Percentiles rank a stretch among this genome's conserved stretches.
phyloP scores from a whole-genome alignment of 2,888 invertebrate species.

The Ectemnius cavifrons region DNA sequence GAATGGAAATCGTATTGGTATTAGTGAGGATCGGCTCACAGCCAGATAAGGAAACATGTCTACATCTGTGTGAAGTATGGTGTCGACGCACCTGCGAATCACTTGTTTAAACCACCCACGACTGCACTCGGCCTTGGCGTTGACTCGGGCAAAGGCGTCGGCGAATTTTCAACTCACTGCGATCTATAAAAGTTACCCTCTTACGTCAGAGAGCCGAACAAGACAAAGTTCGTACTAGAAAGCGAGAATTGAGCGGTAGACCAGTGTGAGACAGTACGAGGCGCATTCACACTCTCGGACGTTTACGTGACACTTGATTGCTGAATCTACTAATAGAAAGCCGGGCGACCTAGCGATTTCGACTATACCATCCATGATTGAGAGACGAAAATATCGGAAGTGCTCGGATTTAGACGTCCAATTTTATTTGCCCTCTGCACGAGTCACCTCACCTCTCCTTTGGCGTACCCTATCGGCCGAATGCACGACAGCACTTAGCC shows the following conservation, averaged over 20 bases:
- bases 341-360: slow-evolving; percentile 2
- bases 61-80: too few species aligned
- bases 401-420: not conserved
- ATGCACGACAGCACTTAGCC: too few species aligned
- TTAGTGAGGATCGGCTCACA: too few species aligned
- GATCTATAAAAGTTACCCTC: slow-evolving; percentile 10
- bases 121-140: slow-evolving; percentile 9
- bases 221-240: not conserved
- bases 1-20: too few species aligned
- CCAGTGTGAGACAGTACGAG: not conserved
- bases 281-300: not conserved
- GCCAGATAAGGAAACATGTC: too few species aligned
- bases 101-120: slow-evolving; percentile 27
- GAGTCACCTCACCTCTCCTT: not conserved
- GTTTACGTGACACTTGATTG: not conserved
- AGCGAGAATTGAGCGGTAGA: not conserved
- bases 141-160: slow-evolving; percentile 1
- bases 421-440: slow-evolving; percentile 3
- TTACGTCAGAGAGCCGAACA: not conserved
- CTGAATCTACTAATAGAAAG: not conserved
- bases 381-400: slow-evolving; percentile 9
- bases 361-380: not conserved
- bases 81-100: slow-evolving; percentile 17
- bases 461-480: not conserved
- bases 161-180: not conserved